These are phyloP conservation scores for Girardinus metallicus DNA, from an alignment of 2,797 vertebrate species.

Conservation along the genomic window DNA sequence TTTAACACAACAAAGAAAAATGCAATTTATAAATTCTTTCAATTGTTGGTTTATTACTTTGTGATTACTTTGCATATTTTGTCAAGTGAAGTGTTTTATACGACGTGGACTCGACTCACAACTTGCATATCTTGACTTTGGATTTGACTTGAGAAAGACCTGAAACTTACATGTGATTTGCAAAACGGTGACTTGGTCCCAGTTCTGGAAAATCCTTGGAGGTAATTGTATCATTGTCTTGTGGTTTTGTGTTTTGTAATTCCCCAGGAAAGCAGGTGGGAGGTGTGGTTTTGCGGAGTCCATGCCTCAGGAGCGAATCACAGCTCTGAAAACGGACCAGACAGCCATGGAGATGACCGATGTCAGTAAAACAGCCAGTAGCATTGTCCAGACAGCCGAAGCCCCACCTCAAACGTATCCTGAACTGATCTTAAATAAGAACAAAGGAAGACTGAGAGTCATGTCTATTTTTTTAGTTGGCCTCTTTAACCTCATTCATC, in stretches of 20 bases:
- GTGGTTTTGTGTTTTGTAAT: background rate
- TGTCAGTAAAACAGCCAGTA: constrained; percentile 80
- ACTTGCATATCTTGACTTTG: background rate
- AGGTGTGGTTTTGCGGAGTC: constrained; percentile 95
- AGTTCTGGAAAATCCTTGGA: background rate
- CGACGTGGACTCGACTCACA: background rate
- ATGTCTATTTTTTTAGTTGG: background rate
- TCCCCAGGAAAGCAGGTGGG: constrained; percentile 89
- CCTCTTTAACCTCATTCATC: constrained; percentile 74
- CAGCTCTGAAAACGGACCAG: constrained; percentile 87
- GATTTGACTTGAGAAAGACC: background rate
- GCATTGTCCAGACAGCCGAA: constrained; percentile 84
- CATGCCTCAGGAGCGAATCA: constrained; percentile 89
- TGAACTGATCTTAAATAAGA: constrained; percentile 29
- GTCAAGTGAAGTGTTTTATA: background rate
- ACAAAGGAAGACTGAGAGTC: background rate
- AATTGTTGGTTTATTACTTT: background rate
- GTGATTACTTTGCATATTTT: background rate
- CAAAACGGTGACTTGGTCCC: background rate
- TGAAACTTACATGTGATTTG: background rate
- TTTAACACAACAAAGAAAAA: background rate
- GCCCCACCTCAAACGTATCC: constrained; percentile 86
- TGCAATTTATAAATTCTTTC: background rate
- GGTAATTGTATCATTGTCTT: background rate
- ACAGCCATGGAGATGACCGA: constrained; percentile 83